phyloP scores from a whole-genome alignment of 2,888 invertebrate genomes.

The Laothoe populi region DNA sequence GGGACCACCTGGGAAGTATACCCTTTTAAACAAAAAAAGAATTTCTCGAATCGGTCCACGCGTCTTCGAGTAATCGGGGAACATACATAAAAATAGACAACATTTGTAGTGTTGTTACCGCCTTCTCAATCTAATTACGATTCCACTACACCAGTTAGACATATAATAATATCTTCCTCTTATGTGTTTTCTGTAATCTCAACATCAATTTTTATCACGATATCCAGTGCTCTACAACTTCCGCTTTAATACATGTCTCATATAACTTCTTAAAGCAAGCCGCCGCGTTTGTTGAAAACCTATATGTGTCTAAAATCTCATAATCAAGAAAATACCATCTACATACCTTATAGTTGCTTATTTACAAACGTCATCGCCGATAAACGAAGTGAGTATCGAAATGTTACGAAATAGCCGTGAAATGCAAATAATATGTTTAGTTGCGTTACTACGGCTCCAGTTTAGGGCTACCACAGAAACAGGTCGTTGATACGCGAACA shows the following conservation, averaged over 20 bases:
- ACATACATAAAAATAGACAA: too few species aligned
- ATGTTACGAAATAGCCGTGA: slow-evolving; percentile 79
- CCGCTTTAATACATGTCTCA: background rate
- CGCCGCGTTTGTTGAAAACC: background rate
- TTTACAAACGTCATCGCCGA: slow-evolving; percentile 58
- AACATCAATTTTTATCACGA: background rate
- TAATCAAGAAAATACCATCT: slow-evolving; percentile 14
- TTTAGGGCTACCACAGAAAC: slow-evolving; percentile 63
- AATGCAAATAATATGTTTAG: slow-evolving; percentile 56
- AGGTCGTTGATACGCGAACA: slow-evolving; percentile 79
- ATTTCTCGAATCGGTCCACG: too few species aligned
- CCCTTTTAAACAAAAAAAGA: too few species aligned
- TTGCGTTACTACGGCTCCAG: slow-evolving; percentile 64
- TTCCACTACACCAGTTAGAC: too few species aligned
- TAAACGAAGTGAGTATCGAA: slow-evolving; percentile 61
- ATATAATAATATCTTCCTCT: background rate
- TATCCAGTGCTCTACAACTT: slow-evolving; percentile 4
- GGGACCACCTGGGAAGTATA: too few species aligned
- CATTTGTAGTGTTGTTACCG: too few species aligned
- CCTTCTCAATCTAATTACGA: too few species aligned
- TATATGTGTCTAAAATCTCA: background rate
- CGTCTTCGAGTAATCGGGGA: too few species aligned
- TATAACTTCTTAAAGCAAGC: slow-evolving; percentile 1
- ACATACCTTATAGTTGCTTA: slow-evolving; percentile 48
- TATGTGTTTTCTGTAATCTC: background rate